Base-by-base conservation (phyloP, 2,888 invertebrate genomes). In the Sphaerophoria rueppellii region DNA sequence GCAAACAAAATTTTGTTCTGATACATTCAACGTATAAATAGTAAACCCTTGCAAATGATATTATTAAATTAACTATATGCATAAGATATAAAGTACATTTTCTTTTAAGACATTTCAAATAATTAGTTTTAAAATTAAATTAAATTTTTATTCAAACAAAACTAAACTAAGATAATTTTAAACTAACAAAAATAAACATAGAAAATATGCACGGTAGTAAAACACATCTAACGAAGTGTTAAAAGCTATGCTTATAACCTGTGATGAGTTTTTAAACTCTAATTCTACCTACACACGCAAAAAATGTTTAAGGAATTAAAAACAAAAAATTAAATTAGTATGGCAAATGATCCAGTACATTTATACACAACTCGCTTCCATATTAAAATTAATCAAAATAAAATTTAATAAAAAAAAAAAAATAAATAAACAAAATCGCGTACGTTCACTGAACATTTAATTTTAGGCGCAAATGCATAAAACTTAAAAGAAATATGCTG, bases 241-340 rank as follows among this genome's bases (percentile, higher is more conserved):
- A 72, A 80, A 85, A 80, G 80, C 76, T 80, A 85, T 80, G 83
- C 83, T 85, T 85, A 52, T 85, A 85, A 85, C 83, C 83, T 85
- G 83, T 85, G 80, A 85, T 85, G 83, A 83, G 83, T 83, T 76
- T 69, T 43, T 67, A 40, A 54, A 85, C 80, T 85, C 83, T 77
- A 74, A 37, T 77, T 77, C 60, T 70, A 81, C 69, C 73, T 77
- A 50, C 73, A 79, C 80, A 80, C 81, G 81, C 69, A 76, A 79
- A 24, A 24, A 80, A 77, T 60, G 73, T 85, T 73, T 35, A 71
- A 5, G 58, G 60, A 75, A 80, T 43, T 58, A 48, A 61, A 65
- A 54, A 57, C 14, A 48, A 69, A 69, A 16, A 54, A n/a, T n/a
- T 67, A 76, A 48, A 65, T 43, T 54, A 75, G 70, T 69, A 60